Conservation (phyloP, 2,888 invertebrate genomes). For the Chydorus sphaericus region DNA sequence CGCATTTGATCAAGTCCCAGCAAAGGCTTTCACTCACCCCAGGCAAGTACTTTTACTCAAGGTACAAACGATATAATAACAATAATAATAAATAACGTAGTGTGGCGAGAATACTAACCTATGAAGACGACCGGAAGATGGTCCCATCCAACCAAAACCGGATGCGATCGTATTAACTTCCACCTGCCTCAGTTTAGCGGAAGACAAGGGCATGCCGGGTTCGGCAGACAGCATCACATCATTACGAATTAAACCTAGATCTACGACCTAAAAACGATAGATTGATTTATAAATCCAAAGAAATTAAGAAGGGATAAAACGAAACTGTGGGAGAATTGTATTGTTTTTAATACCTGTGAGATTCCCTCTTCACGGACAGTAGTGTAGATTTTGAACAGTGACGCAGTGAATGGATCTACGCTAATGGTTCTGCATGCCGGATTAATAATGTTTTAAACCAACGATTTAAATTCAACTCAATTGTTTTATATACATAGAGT, state of each 20-base stretch:
- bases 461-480: neutral
- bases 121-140: constrained; percentile 57
- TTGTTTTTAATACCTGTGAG: constrained; percentile 47
- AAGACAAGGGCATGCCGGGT: constrained; percentile 12
- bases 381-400: constrained; percentile 68
- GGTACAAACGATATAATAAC: no score
- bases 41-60: no score
- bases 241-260: constrained; percentile 71
- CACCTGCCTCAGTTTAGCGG: constrained; percentile 60
- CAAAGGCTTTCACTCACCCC: no score
- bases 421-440: constrained; percentile 48
- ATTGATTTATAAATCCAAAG: constrained; percentile 6
- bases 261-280: constrained; percentile 46
- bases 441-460: constrained; percentile 2
- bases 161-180: constrained; percentile 95
- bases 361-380: constrained; percentile 61
- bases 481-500: neutral
- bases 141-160: constrained; percentile 83
- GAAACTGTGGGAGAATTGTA: no score
- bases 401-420: constrained; percentile 74
- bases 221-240: constrained; percentile 78
- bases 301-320: neutral
- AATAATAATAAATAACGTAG: no score
- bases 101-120: no score
- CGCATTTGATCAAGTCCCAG: no score